Evolutionary conservation across 1,140 invertebrate genomes (phyloP), one percentile per base, ranked within the genome.

Genomic region (Pachypeltis micranthus): DNA sequence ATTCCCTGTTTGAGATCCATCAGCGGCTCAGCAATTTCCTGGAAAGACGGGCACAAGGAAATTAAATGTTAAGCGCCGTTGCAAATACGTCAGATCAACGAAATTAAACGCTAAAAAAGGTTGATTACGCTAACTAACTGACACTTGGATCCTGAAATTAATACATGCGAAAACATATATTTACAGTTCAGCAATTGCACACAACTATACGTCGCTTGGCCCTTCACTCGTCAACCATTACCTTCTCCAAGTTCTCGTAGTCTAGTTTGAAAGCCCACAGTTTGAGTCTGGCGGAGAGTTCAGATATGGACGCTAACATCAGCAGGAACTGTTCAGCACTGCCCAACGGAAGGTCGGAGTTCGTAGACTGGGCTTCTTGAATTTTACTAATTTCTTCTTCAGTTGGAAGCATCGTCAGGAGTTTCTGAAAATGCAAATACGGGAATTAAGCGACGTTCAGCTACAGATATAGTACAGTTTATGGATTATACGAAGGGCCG

Each of bases 241-340:
- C 90, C 76, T 85, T 87, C 78, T 99, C 95, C 66, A 90, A 85
- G 73, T 88, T 90, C 74, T 98, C 95, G 76, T 97, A 99, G 78
- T 99, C 97, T 31, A 99, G 77, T 74, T 97, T 96, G 77, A 99
- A 99, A 59, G 96, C 86, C 97, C 97, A 99, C 61, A 99, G 80
- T 74, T 94, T 93, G 2, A 99, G 81, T 67, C 97, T 80, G 26
- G 96, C 94, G 25, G 91, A 85, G 44, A 99, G 81, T 77, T 98
- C 95, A 34, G 89, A 94, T 65, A 99, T 96, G 23, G 95, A 96
- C 14, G 92, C 88, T 64, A 99, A 77, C 54, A 92, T 97, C 21
- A 99, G 78, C 12, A 99, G 83, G 74, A 99, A 99, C 75, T 99
- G 93, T 76, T 99, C 97, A 4, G 97, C 97, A 69, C 88, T 93